Conservation (phyloP, 1,140 invertebrate species). For the Drosophila parabipectinata region DNA sequence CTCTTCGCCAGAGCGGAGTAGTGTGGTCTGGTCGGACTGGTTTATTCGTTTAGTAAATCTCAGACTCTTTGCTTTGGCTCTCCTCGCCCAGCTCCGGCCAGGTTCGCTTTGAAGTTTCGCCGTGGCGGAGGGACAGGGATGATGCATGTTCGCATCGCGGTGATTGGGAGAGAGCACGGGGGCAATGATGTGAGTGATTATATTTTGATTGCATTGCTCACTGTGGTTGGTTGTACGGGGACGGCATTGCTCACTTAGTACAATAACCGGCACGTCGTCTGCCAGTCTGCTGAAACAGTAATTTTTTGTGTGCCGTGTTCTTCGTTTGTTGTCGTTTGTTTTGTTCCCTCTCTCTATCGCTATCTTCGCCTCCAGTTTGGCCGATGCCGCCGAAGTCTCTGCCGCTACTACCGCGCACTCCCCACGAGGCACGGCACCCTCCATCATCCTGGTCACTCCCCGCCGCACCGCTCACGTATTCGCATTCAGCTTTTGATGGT, state of each 20-base stretch:
- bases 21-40: conserved; percentile 69
- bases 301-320: conserved; percentile 73
- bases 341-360: conserved; percentile 79
- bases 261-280: conserved; percentile 79
- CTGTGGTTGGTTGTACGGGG: conserved; percentile 78
- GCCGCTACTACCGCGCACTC: conserved; percentile 10
- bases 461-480: conserved; percentile 56
- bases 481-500: conserved; percentile 79
- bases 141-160: conserved; percentile 79
- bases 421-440: not conserved
- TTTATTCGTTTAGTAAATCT: conserved; percentile 81
- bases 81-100: conserved; percentile 21
- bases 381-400: not conserved
- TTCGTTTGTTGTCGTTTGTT: conserved; percentile 76
- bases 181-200: conserved; percentile 83
- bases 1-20: conserved; percentile 49
- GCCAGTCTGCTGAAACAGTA: conserved; percentile 80
- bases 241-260: conserved; percentile 80
- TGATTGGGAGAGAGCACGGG: conserved; percentile 81
- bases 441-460: not conserved
- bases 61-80: conserved; percentile 77
- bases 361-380: conserved; percentile 68
- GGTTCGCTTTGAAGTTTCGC: conserved; percentile 71
- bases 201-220: conserved; percentile 83
- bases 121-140: conserved; percentile 69